Evolutionary conservation across 2,888 invertebrate genomes (phyloP).

Genomic region (Drosophila formosana): DNA sequence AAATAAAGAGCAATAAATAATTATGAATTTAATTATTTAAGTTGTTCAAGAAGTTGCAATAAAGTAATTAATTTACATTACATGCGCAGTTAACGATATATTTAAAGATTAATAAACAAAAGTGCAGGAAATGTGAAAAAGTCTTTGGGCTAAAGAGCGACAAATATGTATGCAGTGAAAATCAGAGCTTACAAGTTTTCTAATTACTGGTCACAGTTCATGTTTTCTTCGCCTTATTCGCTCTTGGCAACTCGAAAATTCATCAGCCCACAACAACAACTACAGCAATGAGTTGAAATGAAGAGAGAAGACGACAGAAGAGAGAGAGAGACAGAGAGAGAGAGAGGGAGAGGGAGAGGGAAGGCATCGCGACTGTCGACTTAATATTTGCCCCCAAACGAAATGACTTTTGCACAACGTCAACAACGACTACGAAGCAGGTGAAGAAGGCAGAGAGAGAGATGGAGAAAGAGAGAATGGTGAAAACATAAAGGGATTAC

Average conservation of each 20-base stretch:
- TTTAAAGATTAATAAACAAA: too few relatives aligned
- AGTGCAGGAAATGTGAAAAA: too few relatives aligned
- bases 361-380: slow-evolving; percentile 26
- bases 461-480: slow-evolving; percentile 1
- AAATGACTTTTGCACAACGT: slow-evolving; percentile 51
- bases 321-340: too few relatives aligned
- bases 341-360: neutral
- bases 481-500: slow-evolving; percentile 25
- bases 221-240: neutral
- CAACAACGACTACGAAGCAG: slow-evolving; percentile 3
- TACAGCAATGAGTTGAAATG: neutral
- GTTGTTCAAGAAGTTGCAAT: too few relatives aligned
- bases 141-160: too few relatives aligned
- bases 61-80: too few relatives aligned
- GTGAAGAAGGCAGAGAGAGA: slow-evolving; percentile 6
- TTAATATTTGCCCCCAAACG: slow-evolving; percentile 46
- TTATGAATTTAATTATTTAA: too few relatives aligned
- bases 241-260: slow-evolving; percentile 32
- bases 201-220: slow-evolving; percentile 55
- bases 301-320: neutral
- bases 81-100: too few relatives aligned
- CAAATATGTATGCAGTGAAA: neutral
- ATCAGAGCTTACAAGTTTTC: slow-evolving; percentile 42
- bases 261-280: slow-evolving; percentile 28
- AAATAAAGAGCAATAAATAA: too few relatives aligned